These are phyloP conservation scores for Hedya salicella DNA, from an alignment of 2,888 invertebrate genomes.

Conservation along the genomic window DNA sequence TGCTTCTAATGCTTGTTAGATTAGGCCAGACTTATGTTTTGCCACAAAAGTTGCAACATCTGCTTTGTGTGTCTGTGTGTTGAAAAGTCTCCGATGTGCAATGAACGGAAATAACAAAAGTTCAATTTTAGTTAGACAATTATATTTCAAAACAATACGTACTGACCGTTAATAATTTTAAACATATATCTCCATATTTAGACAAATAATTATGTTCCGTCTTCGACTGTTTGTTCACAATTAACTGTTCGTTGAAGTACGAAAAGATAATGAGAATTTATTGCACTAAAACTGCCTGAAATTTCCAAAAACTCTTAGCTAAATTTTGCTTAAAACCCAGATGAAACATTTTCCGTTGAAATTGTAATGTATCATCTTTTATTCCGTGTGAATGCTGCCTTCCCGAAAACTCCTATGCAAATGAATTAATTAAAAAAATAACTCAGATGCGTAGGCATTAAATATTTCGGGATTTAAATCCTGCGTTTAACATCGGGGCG, in stretches of 20 bases:
- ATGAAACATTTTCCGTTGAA: not conserved
- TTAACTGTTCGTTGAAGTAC: conserved; percentile 27
- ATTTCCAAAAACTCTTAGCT: not conserved
- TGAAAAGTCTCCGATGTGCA: no score
- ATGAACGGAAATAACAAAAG: not conserved
- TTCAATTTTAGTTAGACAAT: not conserved
- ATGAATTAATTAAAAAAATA: conserved; percentile 67
- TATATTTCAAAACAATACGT: not conserved
- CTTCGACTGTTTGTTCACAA: conserved; percentile 26
- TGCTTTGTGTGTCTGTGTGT: no score
- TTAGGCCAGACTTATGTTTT: no score
- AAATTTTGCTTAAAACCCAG: not conserved
- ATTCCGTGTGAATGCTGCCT: conserved; percentile 43
- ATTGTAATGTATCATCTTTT: conserved; percentile 40
- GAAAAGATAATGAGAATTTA: conserved; percentile 33
- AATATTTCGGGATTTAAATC: conserved; percentile 61
- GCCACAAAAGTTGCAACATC: no score
- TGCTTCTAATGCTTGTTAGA: no score
- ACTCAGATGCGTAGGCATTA: conserved; percentile 52
- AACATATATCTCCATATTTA: conserved; percentile 16
- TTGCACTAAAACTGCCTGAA: conserved; percentile 1
- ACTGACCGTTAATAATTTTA: conserved; percentile 16
- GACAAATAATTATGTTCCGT: conserved; percentile 16
- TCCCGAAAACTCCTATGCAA: conserved; percentile 59
- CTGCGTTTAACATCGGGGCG: conserved; percentile 63